Percentiles rank a stretch among this genome's conserved stretches.
Evolutionary conservation across 2,113 vertebrate genomes (phyloP).

Genomic region (Panurus biarmicus): DNA sequence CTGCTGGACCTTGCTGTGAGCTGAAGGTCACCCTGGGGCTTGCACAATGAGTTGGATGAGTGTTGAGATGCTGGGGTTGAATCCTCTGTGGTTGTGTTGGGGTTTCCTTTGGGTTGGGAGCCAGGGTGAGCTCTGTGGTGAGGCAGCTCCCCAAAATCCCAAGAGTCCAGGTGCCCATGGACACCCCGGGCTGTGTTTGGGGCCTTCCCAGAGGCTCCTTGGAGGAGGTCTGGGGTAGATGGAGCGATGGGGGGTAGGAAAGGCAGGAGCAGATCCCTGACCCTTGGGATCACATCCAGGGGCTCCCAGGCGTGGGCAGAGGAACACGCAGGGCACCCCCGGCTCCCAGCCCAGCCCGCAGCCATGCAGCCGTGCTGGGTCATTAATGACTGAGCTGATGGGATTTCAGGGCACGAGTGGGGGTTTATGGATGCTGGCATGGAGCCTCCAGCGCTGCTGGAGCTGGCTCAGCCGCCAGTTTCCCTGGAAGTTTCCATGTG

Average conservation of each 20-base stretch:
- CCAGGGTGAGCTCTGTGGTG: background rate
- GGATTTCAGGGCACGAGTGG: too few species aligned
- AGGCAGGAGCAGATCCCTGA: too few species aligned
- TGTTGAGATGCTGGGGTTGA: background rate
- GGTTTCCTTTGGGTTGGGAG: background rate
- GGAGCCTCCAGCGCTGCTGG: background rate
- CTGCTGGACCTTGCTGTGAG: background rate
- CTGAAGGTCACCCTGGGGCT: background rate
- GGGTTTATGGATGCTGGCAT: accelerated
- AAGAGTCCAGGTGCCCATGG: accelerated
- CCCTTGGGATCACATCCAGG: accelerated
- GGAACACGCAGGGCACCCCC: too few species aligned
- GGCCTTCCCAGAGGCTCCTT: accelerated
- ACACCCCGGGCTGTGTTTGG: background rate
- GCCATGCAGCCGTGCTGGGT: too few species aligned
- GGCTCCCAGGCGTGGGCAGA: accelerated
- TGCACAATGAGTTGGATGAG: background rate
- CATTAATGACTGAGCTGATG: too few species aligned
- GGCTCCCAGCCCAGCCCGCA: too few species aligned
- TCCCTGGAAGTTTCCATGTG: background rate
- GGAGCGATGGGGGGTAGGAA: background rate
- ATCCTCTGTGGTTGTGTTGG: background rate
- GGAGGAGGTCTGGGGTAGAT: background rate
- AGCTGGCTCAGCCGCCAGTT: background rate
- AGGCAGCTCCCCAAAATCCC: background rate